These are phyloP conservation scores for Smithornis capensis DNA, from an alignment of 2,113 vertebrate genomes.

Conservation along the genomic window DNA sequence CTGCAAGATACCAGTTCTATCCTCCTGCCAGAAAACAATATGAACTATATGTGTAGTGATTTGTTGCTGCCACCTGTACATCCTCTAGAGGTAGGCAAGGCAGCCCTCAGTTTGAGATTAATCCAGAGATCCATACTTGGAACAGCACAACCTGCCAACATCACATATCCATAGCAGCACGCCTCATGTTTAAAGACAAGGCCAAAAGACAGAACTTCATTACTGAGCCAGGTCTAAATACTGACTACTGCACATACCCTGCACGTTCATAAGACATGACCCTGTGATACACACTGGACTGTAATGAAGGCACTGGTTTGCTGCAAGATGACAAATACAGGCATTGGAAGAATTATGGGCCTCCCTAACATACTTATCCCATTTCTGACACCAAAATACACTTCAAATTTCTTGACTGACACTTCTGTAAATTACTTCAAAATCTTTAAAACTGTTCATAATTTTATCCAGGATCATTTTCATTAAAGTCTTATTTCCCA, in stretches of 20 bases:
- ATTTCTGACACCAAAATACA: neutral
- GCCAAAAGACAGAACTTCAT: neutral
- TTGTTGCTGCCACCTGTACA: conserved; percentile 42
- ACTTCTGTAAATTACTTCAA: neutral
- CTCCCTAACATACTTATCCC: neutral
- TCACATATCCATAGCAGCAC: neutral
- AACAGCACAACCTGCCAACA: neutral
- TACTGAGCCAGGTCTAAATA: neutral
- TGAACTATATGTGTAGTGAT: neutral
- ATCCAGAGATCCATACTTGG: neutral
- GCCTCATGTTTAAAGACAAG: neutral
- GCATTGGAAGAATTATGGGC: neutral
- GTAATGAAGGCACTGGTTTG: neutral
- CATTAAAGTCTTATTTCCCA: neutral
- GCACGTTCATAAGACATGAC: rapidly evolving
- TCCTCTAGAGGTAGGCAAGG: conserved; percentile 54
- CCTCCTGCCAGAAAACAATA: neutral
- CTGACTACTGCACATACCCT: neutral
- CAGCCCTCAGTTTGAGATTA: neutral
- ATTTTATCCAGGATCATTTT: neutral
- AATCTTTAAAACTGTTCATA: neutral
- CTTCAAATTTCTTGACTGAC: neutral
- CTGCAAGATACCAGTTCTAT: neutral
- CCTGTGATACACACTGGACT: rapidly evolving
- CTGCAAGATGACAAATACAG: neutral